Evolutionary conservation across 2,888 invertebrate genomes (phyloP), one percentile per base, ranked within the genome.

Genomic region (Drosophila tripunctata): DNA sequence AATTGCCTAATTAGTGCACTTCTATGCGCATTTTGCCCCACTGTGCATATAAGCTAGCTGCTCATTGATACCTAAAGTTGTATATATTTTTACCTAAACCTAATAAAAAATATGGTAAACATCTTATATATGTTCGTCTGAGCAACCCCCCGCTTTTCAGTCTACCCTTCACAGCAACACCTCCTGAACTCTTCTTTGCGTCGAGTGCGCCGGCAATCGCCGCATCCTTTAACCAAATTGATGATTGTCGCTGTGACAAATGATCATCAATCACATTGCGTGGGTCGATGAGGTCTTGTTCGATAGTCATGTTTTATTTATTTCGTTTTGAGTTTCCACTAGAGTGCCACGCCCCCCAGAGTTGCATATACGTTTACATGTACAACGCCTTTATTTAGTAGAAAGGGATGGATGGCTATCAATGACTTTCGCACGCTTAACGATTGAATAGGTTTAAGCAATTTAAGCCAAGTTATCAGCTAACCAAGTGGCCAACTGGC

Each of bases 201-300:
- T 10, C 1, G 2, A 3, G 0, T 4, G n/a, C 10, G 5, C 6
- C 15, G 12, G 55, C 57, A 61, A 43, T 31, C 40, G 66, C 43
- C 76, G 77, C 84, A 81, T 86, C 81, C 87, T 86, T 86, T 79
- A 51, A 45, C 63, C 36, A 75, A 87, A 86, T 69, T 75, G 84
- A 81, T 81, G 71, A 58, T 44, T 63, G 57, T 57, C 75, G 68
- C 64, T 78, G 73, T 86, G 86, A 88, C 84, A 86, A 87, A 86
- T 63, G 78, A 78, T 84, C 88, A 84, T 87, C 88, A 88, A 84
- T 84, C 88, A 83, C 67, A 74, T 52, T 62, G 70, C 81, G 71
- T 73, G 69, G 76, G 70, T 64, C 31, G 81, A n/a, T n/a, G n/a
- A 56, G 55, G 12, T 68, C 33, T 40, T 21, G 14, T 27, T 8